A percentile compares a stretch with the other conserved stretches of the same genome.
Evolutionary conservation across 2,113 vertebrate species (phyloP).

Genomic region (Gymnogyps californianus): DNA sequence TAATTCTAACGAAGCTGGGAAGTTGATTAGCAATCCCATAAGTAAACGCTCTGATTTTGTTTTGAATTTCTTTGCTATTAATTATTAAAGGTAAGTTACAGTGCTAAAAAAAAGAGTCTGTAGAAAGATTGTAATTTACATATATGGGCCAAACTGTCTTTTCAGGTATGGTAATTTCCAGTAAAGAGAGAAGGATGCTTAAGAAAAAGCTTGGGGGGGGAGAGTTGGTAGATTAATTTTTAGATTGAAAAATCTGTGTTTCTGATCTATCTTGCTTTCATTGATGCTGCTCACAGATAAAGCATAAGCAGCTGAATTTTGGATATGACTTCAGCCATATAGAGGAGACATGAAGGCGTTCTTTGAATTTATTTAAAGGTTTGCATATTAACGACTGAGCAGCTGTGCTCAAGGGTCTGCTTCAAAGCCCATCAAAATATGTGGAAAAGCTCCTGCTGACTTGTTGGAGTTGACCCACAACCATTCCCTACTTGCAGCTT

Average conservation of each 20-base stretch:
- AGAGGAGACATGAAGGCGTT: not conserved
- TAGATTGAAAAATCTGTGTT: not conserved
- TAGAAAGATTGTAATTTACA: not conserved
- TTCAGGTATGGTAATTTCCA: not conserved
- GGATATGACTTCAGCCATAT: rapidly evolving
- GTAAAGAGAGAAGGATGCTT: not conserved
- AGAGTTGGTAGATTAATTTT: not conserved
- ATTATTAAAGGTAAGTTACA: not conserved
- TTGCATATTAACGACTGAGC: not conserved
- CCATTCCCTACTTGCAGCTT: not conserved
- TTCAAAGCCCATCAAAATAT: not conserved
- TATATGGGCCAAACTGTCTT: not conserved
- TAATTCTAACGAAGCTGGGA: not conserved
- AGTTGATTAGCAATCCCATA: not conserved
- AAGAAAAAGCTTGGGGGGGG: not conserved
- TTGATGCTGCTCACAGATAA: not conserved
- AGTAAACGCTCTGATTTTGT: not conserved
- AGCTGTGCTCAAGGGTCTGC: not conserved
- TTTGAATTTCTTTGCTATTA: not conserved
- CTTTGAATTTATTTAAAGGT: not conserved
- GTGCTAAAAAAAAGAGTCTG: not conserved
- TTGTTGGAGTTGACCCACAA: not conserved
- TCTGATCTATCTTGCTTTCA: not conserved
- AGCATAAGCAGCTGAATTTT: not conserved
- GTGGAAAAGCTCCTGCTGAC: not conserved